Base-by-base conservation (phyloP, 1,140 invertebrate genomes). In the Drosophila baimaii region DNA sequence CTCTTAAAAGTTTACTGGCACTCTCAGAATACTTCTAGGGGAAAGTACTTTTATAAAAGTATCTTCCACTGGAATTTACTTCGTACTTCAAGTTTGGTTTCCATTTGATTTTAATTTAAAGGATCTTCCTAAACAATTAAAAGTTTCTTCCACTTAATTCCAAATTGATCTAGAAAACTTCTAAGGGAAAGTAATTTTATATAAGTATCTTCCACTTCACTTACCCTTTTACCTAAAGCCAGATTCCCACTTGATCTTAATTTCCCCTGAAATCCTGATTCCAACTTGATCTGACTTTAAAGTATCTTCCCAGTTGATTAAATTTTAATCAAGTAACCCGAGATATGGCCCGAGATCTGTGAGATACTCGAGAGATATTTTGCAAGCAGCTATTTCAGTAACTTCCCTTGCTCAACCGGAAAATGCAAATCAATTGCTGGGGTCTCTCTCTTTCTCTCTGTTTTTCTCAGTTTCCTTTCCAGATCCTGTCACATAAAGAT, bases 371-470 rank as follows among this genome's bases (percentile, higher is more conserved):
- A 5, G 13, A 51, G 27, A 21, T 27, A 31, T 47, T 64, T 51
- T 3, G 5, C 44, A 54, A 59, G 29, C 70, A 41, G 10, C 57
- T 47, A 64, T 75, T 74, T 65, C 23, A 23, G 39, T 47, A 31
- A 46, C 47, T 71, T 75, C 37, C 31, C 47, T 47, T 59, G 21
- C 33, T 15, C 44, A 17, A 78, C 73, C 77, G 83, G 81, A 78
- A 81, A 79, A 82, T 62, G 63, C 56, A 79, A 85, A 86, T 85
- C 79, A 66, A 59, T 74, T 57, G 81, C 57, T 63, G 55, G 59
- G 56, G 31, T 43, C 19, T 44, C 31, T 10, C 57, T 65, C 23
- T 47, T 8, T 2, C 19, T 52, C 66, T 5, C 37, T 15, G 29
- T 41, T 41, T 33, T 29, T 71, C 43, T 44, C 17, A 8, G 61